Conservation (phyloP, 2,888 invertebrate genomes). For the Pasiphila rectangulata region DNA sequence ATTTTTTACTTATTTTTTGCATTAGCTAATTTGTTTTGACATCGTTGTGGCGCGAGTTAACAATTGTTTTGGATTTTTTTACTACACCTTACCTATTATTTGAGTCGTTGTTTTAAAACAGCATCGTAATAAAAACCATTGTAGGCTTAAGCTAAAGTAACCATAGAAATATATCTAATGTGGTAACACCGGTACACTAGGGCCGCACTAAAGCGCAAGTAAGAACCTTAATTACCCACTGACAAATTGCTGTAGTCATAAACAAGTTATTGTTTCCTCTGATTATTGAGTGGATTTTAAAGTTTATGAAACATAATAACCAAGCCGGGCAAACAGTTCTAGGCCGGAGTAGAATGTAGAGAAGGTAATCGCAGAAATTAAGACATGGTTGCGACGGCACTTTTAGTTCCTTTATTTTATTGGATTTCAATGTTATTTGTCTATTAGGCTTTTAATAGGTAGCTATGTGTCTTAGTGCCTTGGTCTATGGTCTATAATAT, state of each 20-base stretch:
- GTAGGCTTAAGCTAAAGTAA: too few species aligned
- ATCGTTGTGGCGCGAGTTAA: too few species aligned
- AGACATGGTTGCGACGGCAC: background rate
- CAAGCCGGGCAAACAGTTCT: background rate
- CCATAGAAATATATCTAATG: background rate
- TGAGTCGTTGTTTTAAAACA: too few species aligned
- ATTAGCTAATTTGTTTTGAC: too few species aligned
- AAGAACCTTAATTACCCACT: conserved; percentile 18
- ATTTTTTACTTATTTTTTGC: too few species aligned
- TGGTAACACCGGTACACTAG: background rate
- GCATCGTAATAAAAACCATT: too few species aligned
- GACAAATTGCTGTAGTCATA: conserved; percentile 10
- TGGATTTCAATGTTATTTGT: background rate
- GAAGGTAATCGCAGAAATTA: background rate
- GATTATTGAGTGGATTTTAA: conserved; percentile 15
- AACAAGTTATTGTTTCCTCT: conserved; percentile 21
- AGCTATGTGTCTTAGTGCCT: too few species aligned
- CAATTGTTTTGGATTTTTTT: too few species aligned
- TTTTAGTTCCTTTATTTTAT: background rate
- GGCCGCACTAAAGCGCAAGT: conserved; percentile 6
- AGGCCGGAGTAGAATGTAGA: background rate
- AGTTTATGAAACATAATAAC: conserved; percentile 6
- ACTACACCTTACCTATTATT: too few species aligned
- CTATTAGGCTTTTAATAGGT: too few species aligned
- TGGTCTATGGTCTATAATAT: too few species aligned